A percentile compares a stretch with the other conserved stretches of the same genome.
phyloP scores from a whole-genome alignment of 2,797 vertebrate genomes.

The Otolemur crassicaudatus region DNA sequence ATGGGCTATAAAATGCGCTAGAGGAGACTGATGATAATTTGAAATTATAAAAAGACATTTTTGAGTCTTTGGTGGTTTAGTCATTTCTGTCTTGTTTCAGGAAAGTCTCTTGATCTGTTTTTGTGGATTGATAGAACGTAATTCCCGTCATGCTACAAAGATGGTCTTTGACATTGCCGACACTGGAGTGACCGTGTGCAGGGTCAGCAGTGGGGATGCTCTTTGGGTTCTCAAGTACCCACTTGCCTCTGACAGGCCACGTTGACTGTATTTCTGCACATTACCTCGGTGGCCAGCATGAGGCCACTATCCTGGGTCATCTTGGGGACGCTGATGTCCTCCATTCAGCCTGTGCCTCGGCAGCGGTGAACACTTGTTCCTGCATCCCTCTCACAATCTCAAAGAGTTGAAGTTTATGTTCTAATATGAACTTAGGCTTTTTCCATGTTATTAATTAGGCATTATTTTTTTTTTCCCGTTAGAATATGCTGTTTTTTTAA shows the following conservation, averaged over 20 bases:
- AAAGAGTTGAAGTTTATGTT: not conserved
- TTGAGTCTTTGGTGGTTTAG: not conserved
- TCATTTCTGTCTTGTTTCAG: not conserved
- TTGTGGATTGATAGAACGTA: fast-evolving
- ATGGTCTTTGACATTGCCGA: fast-evolving
- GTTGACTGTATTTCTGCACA: not conserved
- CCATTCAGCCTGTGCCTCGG: not conserved
- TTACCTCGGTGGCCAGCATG: fast-evolving
- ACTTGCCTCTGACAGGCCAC: not conserved
- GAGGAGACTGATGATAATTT: fast-evolving
- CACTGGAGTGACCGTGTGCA: fast-evolving
- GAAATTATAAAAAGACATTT: not conserved
- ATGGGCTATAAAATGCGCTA: fast-evolving
- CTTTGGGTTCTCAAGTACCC: not conserved
- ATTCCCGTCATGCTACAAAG: fast-evolving
- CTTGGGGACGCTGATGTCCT: fast-evolving
- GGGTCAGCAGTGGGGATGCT: fast-evolving
- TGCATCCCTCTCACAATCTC: not conserved
- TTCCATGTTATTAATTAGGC: not conserved
- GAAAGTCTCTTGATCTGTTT: not conserved
- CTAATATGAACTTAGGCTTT: not conserved
- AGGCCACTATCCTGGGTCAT: fast-evolving
- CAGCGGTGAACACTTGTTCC: no score
- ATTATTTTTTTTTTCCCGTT: not conserved
- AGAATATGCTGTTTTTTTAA: not conserved